Evolutionary conservation across 2,113 vertebrate species (phyloP).

Genomic region (Gasterosteus nipponicus): DNA sequence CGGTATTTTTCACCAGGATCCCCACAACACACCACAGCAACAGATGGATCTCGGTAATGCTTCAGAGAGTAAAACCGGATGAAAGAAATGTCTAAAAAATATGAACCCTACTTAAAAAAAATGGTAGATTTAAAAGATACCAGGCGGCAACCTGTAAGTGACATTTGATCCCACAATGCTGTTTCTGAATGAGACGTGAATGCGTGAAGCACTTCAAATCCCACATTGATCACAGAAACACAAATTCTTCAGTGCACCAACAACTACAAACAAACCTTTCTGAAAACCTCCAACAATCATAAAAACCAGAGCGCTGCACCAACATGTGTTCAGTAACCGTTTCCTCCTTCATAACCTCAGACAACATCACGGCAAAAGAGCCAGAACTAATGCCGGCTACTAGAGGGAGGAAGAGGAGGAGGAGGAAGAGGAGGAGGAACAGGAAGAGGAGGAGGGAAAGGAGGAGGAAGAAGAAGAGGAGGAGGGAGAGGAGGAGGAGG

Average conservation of each 20-base stretch:
- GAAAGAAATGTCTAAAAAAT: neutral
- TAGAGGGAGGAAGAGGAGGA: neutral
- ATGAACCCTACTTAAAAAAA: neutral
- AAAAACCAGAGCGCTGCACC: neutral
- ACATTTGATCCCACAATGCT: neutral
- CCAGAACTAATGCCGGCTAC: neutral
- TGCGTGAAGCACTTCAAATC: neutral
- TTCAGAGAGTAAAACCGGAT: neutral
- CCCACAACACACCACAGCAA: neutral
- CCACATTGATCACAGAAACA: neutral
- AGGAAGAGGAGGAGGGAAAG: neutral
- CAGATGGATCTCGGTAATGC: neutral
- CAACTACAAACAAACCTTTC: neutral
- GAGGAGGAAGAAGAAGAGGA: neutral
- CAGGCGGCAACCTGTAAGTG: too few species aligned
- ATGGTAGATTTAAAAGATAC: too few species aligned
- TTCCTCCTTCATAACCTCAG: neutral
- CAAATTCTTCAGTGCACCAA: neutral
- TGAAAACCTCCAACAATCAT: neutral
- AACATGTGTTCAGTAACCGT: neutral
- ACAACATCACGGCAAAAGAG: neutral
- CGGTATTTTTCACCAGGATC: neutral
- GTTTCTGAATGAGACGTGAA: neutral
- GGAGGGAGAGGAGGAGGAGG: too few species aligned
- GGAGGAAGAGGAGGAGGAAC: too few species aligned